Evolutionary conservation across 2,888 invertebrate genomes (phyloP).

Genomic region (Didymodactylos carnosus): DNA sequence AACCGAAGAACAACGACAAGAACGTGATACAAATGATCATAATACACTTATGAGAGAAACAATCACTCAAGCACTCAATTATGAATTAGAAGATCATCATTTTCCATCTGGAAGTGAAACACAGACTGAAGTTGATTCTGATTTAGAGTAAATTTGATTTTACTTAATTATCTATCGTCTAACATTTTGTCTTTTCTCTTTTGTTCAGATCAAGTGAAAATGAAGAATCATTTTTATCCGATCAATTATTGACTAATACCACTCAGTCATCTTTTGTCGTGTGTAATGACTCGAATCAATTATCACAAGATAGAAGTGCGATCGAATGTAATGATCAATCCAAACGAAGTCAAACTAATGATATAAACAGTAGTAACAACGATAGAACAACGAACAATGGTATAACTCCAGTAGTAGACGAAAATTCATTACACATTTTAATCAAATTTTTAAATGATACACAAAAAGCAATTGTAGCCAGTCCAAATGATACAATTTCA

Average conservation of each 20-base stretch:
- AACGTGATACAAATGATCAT: no score
- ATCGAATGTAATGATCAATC: no score
- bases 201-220: background rate
- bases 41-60: no score
- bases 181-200: background rate
- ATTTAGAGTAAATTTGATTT: background rate
- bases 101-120: background rate
- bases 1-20: background rate
- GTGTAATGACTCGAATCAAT: no score
- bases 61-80: no score
- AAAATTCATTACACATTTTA: background rate
- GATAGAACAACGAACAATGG: no score
- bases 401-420: background rate
- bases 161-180: background rate
- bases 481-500: constrained; percentile 29
- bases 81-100: no score
- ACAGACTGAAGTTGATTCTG: background rate
- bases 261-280: no score
- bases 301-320: no score
- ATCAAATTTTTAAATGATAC: constrained; percentile 35
- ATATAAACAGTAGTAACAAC: no score
- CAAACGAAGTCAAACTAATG: no score
- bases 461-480: constrained; percentile 26
- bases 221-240: background rate
- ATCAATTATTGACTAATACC: no score